These are phyloP conservation scores for Alosa alosa DNA, from an alignment of 2,113 vertebrate species.

Conservation along the genomic window DNA sequence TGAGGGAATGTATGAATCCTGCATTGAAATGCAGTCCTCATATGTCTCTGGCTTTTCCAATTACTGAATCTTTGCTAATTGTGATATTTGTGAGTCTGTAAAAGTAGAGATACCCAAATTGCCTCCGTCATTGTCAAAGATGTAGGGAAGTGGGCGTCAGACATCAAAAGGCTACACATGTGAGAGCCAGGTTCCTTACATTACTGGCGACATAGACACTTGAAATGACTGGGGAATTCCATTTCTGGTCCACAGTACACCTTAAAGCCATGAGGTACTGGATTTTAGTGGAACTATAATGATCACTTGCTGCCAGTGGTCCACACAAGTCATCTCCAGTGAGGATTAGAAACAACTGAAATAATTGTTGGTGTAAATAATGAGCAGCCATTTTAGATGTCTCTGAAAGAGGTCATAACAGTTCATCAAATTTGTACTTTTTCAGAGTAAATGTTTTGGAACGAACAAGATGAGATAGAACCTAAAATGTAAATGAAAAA, in stretches of 20 bases:
- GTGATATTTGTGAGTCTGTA: conserved; percentile 52
- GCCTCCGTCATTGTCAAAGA: conserved; percentile 22
- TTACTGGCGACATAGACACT: conserved; percentile 23
- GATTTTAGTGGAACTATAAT: conserved; percentile 30
- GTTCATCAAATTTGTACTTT: conserved; percentile 69
- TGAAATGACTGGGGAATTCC: neutral
- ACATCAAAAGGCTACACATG: neutral
- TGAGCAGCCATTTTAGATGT: conserved; percentile 69
- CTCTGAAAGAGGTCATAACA: conserved; percentile 77
- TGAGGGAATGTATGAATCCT: neutral
- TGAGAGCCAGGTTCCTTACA: neutral
- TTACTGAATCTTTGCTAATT: conserved; percentile 55
- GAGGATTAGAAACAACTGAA: conserved; percentile 40
- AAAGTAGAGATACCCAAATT: conserved; percentile 39
- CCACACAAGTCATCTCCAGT: conserved; percentile 57
- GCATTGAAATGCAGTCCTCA: neutral
- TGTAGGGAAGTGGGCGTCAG: neutral
- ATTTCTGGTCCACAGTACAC: neutral
- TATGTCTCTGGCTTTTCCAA: neutral
- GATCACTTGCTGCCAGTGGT: conserved; percentile 49
- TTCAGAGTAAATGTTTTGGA: conserved; percentile 69
- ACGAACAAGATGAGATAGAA: conserved; percentile 66
- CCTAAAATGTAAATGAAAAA: conserved; percentile 77
- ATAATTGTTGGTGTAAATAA: conserved; percentile 66
- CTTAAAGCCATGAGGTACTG: conserved; percentile 17